Evolutionary conservation across 1,140 invertebrate genomes (phyloP).

Genomic region (Pseudomyrmex dendroicus): DNA sequence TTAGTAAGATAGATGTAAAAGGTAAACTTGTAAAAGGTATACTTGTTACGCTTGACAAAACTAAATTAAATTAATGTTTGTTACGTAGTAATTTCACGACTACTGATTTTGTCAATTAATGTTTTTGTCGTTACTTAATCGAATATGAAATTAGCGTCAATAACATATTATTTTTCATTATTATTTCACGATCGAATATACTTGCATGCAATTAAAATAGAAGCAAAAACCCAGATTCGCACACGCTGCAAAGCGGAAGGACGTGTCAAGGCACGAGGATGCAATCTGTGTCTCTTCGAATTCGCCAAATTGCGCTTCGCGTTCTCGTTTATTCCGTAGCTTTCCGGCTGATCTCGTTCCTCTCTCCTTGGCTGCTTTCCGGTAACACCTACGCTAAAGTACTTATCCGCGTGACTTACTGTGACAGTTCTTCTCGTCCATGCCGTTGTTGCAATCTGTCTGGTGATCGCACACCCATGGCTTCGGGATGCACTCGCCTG

Average conservation of each 20-base stretch:
- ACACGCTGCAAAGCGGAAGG: not conserved
- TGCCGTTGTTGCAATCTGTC: constrained; percentile 87
- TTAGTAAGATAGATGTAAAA: constrained; percentile 1
- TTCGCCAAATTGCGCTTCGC: not conserved
- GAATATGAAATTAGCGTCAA: not conserved
- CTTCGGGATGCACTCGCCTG: constrained; percentile 82
- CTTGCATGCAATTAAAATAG: constrained; percentile 3
- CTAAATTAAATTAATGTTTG: not conserved
- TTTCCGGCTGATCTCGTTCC: constrained; percentile 46
- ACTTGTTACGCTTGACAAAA: not conserved
- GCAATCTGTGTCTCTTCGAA: constrained; percentile 53
- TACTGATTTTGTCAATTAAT: not conserved
- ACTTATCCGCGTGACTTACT: constrained; percentile 81
- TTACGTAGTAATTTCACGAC: not conserved
- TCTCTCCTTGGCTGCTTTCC: constrained; percentile 53
- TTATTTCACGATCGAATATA: not conserved
- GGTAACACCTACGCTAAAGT: constrained; percentile 46
- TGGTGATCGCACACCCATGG: constrained; percentile 91
- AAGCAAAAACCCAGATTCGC: not conserved
- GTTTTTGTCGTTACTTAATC: not conserved
- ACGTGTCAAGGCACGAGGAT: constrained; percentile 35
- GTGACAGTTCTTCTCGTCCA: constrained; percentile 90
- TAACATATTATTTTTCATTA: not conserved
- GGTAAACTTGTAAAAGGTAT: no score
- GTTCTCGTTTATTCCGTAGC: constrained; percentile 55